Evolutionary conservation across 2,888 invertebrate species (phyloP), one percentile per base, ranked within the genome.

Genomic region (Petrolisthes manimaculis): DNA sequence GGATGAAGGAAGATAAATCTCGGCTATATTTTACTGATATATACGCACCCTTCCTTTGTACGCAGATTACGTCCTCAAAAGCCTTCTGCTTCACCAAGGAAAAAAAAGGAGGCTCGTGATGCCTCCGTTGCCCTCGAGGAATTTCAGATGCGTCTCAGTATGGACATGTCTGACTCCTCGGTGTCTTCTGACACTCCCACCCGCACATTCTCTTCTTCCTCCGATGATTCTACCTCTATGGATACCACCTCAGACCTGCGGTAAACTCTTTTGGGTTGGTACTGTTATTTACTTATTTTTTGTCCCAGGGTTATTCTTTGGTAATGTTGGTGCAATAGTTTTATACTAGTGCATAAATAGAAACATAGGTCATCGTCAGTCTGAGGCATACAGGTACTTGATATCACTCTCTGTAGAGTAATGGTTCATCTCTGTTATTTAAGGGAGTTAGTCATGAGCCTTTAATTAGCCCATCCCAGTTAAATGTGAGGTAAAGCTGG

Each of bases 171-270:
- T 6, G 89, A 89, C 56, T 89, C 89, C 14, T 89, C 89, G 5
- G 81, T 77, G 24, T 89, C 89, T 51, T 89, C 89, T 71, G 85
- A 89, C 8, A 54, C 71, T 69, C 89, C 89, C 12, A 89, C 89
- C 69, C 77, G 89, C 4, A 89, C 89, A 78, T 89, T 86, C 77
- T 89, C 89, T 53, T 86, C 89, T 9, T 86, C 89, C 14, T 89
- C 89, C 37, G 89, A 89, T 61, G 89, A 89, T 84, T 89, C 89
- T 79, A 89, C 89, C 75, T 89, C 89, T 24, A 89, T 89, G 89
- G 89, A 89, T 55, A 80, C 61, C 51, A 86, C 89, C 4, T 89
- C 89, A 61, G 89, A 89, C 54, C 85, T 89, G 85, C 85, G 85
- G 77, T 89, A 74, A 86, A 37, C 37, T 37, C 37, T 37, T 37